Conservation (phyloP, 2,888 invertebrate species). For the Caenorhabditis auriculariae region DNA sequence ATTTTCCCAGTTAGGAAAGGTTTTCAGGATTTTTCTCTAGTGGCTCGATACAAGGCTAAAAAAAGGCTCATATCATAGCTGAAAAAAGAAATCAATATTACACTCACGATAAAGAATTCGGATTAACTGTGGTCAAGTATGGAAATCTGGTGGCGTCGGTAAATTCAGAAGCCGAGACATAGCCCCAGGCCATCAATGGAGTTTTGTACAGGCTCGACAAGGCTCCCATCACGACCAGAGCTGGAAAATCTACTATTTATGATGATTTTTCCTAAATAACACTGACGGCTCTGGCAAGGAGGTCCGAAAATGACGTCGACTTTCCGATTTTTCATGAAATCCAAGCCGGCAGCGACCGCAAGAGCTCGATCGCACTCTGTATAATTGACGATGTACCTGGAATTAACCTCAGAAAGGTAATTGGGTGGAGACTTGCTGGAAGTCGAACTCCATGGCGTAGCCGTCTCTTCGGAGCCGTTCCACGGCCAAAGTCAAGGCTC, state of each 20-base stretch:
- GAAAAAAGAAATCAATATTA: not conserved
- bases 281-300: slow-evolving; percentile 30
- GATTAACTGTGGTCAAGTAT: slow-evolving; percentile 14
- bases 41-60: not conserved
- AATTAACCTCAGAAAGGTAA: slow-evolving; percentile 1
- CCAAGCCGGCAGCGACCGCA: slow-evolving; percentile 17
- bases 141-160: slow-evolving; percentile 21
- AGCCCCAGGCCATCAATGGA: slow-evolving; percentile 30
- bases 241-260: slow-evolving; percentile 2
- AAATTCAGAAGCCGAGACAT: slow-evolving; percentile 16
- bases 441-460: slow-evolving; percentile 9
- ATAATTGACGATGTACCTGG: slow-evolving; percentile 25
- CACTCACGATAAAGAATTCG: slow-evolving; percentile 13
- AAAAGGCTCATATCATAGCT: slow-evolving; percentile 5
- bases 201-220: slow-evolving; percentile 21
- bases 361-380: slow-evolving; percentile 27
- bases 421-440: slow-evolving; percentile 9
- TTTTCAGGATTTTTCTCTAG: no score
- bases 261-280: not conserved
- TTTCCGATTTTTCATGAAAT: slow-evolving; percentile 36
- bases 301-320: slow-evolving; percentile 49
- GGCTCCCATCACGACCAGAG: slow-evolving; percentile 18
- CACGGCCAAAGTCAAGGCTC: slow-evolving; percentile 15
- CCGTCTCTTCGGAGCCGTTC: slow-evolving; percentile 6
- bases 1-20: no score